Evolutionary conservation across 2,113 vertebrate species (phyloP), one percentile per base, ranked within the genome.

Genomic region (Lycocorax pyrrhopterus): DNA sequence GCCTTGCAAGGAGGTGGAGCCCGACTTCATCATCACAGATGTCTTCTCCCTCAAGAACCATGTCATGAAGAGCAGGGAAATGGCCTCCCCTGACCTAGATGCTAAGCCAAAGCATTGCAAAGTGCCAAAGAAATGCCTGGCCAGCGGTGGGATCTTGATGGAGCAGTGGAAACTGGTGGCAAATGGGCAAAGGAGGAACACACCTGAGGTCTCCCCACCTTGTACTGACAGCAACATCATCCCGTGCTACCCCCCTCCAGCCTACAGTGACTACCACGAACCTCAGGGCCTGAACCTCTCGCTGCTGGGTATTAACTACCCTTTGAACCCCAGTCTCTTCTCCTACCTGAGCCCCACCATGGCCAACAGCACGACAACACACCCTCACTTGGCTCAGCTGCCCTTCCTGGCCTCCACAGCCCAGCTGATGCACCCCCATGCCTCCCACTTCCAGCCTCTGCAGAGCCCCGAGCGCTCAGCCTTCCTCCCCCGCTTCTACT

Each of bases 241-340:
- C 81, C 98, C 99, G 0, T 99, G 99, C 91, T 99, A 99, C 66
- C 98, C 99, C 0, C 98, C 99, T 1, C 98, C 98, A 8, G 94
- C 98, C 68, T 98, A 98, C 21, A 78, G 98, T 0, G 99, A 99
- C 79, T 98, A 98, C 93, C 98, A 98, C 0, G 99, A 99, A 93
- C 96, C 98, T 77, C 98, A 98, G 12, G 98, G 98, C 69, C 97
- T 99, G 86, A 99, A 99, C 71, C 98, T 99, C 76, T 99, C 99
- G 1, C 93, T 99, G 73, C 97, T 99, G 22, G 99, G 99, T 7
- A 97, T 99, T 58, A 99, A 99, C 92, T 99, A 99, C 74, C 99
- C 99, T 0, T 94, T 99, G 37, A 98, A 98, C 93, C 98, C 99
- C 5, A 97, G 98, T 25, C 98, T 99, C 29, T 99, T 99, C 94